A percentile compares a stretch with the other conserved stretches of the same genome.
Evolutionary conservation across 1,140 invertebrate species (phyloP).

Genomic region (Atta cephalotes): DNA sequence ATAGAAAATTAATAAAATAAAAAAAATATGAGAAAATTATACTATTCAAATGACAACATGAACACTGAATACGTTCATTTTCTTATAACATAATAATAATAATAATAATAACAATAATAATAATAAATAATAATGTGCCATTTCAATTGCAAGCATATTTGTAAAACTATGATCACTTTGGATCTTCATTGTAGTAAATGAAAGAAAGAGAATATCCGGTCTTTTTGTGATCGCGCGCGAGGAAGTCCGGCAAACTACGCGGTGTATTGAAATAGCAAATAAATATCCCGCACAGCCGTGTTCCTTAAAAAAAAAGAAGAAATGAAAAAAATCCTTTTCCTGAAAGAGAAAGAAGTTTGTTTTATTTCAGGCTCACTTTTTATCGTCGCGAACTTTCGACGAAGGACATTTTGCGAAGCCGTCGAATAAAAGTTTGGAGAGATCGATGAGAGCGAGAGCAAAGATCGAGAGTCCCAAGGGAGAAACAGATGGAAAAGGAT

Average conservation of each 20-base stretch:
- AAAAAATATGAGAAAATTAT: too few relatives aligned
- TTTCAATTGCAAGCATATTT: neutral
- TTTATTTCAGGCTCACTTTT: constrained; percentile 65
- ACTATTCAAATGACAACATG: too few relatives aligned
- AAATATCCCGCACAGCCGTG: constrained; percentile 61
- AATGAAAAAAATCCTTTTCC: neutral
- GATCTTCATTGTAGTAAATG: neutral
- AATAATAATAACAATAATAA: too few relatives aligned
- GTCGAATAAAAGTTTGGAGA: constrained; percentile 39
- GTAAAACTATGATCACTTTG: neutral
- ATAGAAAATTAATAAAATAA: too few relatives aligned
- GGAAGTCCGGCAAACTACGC: constrained; percentile 45
- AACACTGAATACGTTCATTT: neutral
- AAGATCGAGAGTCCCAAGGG: constrained; percentile 40
- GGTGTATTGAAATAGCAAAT: constrained; percentile 65
- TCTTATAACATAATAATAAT: neutral
- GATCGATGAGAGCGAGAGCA: constrained; percentile 44
- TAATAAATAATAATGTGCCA: neutral
- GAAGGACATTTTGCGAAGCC: constrained; percentile 3
- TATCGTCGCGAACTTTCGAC: constrained; percentile 24
- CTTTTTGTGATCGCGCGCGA: constrained; percentile 57
- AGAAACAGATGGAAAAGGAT: constrained; percentile 40
- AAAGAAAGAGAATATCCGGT: constrained; percentile 64
- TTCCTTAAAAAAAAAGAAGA: neutral
- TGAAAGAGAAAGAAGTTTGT: constrained; percentile 8